Percentiles rank a stretch among this genome's conserved stretches.
Conservation (phyloP, 1,140 invertebrate genomes). For the Melitaea cinxia region DNA sequence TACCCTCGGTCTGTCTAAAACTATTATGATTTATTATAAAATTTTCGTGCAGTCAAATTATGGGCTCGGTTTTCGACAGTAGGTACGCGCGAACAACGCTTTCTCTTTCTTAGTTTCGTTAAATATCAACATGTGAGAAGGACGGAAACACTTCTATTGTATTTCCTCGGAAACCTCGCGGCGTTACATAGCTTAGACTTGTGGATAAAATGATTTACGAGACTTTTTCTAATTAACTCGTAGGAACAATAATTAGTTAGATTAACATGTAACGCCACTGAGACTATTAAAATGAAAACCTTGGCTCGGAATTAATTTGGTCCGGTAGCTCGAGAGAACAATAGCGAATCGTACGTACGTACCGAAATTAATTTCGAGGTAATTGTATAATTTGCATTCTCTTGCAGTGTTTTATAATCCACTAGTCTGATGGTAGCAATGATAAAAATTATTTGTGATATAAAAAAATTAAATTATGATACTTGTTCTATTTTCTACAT, state of each 20-base stretch:
- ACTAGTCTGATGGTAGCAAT: constrained; percentile 6
- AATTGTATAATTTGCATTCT: constrained; percentile 27
- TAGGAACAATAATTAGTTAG: constrained; percentile 72
- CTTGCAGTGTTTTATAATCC: constrained; percentile 7
- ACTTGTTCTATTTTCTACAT: not conserved
- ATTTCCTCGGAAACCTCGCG: constrained; percentile 62
- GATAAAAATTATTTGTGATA: constrained; percentile 3
- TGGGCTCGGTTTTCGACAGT: constrained; percentile 63
- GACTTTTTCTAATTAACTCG: constrained; percentile 76
- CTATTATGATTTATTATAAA: constrained; percentile 81
- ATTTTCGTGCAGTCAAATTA: constrained; percentile 81
- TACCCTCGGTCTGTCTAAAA: constrained; percentile 77
- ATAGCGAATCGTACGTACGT: constrained; percentile 27
- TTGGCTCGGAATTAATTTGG: constrained; percentile 42
- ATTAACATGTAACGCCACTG: constrained; percentile 72
- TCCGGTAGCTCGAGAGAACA: constrained; percentile 47
- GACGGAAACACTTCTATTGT: constrained; percentile 61
- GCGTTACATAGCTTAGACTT: constrained; percentile 57
- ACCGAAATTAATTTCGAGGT: constrained; percentile 26
- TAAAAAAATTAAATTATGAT: not conserved
- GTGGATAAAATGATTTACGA: constrained; percentile 74
- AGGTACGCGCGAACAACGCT: constrained; percentile 44
- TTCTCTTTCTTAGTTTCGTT: constrained; percentile 58
- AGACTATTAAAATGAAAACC: constrained; percentile 56
- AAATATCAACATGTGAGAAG: constrained; percentile 52